Evolutionary conservation across 1,140 invertebrate species (phyloP), one percentile per base, ranked within the genome.

Genomic region (Pararge aegeria): DNA sequence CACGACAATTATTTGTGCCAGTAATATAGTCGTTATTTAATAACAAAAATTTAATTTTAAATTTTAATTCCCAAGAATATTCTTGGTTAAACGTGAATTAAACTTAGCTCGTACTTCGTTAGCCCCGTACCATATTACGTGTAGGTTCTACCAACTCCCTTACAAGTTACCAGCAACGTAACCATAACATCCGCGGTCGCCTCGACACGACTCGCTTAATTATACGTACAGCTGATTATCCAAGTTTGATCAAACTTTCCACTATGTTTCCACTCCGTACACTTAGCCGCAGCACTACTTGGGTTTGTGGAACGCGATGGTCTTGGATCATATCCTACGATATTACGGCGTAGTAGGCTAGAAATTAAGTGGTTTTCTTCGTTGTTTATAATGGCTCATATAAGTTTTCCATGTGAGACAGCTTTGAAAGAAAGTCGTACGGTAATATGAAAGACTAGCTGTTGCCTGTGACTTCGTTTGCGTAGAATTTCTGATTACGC

Each of bases 231-330:
- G 75, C 70, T 76, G 68, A 82, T 78, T 81, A 79, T 68, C 46
- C 54, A 78, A 80, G 57, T 82, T 78, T 78, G 64, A 76, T 73
- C 65, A 60, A 80, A 82, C 73, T 82, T 79, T 68, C 65, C 65
- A 72, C 77, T 80, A 70, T 66, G 55, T 55, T 34, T 30, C 30
- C 30, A 34, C 30, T 34, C 1, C 30, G 54, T 66, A 52, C 66
- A 49, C 46, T 19, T 44, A 58, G 42, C 53, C 50, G 56, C 44
- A 55, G 46, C 56, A 57, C 62, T 61, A 51, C 61, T 63, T 62
- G 51, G 64, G 64, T 13, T 58, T 51, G 40, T 44, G 30, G 37
- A 57, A 55, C 55, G 55, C 55, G 58, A 73, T 61, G 48, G 46
- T 62, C 52, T 56, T 54, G 51, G 15, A 59, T 52, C 49, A 60